These are phyloP conservation scores for Lepidurus packardi DNA, from an alignment of 1,140 invertebrate species.

Conservation along the genomic window DNA sequence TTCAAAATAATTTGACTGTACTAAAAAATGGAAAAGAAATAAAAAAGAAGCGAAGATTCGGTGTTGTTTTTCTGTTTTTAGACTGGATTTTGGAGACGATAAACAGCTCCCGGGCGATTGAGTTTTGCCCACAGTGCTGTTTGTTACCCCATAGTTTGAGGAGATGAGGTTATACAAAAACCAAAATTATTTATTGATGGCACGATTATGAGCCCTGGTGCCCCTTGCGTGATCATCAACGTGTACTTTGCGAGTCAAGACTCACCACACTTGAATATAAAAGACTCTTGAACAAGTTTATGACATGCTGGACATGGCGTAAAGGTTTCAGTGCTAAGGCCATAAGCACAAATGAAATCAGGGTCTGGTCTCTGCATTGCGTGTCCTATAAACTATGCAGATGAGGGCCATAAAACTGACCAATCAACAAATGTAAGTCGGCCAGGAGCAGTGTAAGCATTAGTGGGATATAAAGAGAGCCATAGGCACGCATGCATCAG, in stretches of 20 bases:
- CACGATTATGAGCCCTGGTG: background rate
- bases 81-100: too few species aligned
- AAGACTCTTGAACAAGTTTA: conserved; percentile 5
- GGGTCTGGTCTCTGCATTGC: background rate
- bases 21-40: too few species aligned
- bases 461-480: background rate
- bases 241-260: background rate
- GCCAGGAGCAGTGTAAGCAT: background rate
- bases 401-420: conserved; percentile 17
- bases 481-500: background rate
- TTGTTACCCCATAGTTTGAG: too few species aligned
- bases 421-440: conserved; percentile 11
- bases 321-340: background rate
- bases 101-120: too few species aligned
- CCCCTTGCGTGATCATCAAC: background rate
- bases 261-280: background rate
- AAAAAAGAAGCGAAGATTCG: too few species aligned
- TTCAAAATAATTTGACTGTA: too few species aligned
- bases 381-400: conserved; percentile 4
- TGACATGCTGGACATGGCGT: background rate
- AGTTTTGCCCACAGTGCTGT: too few species aligned
- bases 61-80: too few species aligned
- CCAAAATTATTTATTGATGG: background rate
- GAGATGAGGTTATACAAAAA: background rate
- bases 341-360: background rate